Percentiles rank a stretch among this genome's conserved stretches.
These are phyloP conservation scores for Penaeus japonicus DNA, from an alignment of 1,140 invertebrate species.

Conservation along the genomic window DNA sequence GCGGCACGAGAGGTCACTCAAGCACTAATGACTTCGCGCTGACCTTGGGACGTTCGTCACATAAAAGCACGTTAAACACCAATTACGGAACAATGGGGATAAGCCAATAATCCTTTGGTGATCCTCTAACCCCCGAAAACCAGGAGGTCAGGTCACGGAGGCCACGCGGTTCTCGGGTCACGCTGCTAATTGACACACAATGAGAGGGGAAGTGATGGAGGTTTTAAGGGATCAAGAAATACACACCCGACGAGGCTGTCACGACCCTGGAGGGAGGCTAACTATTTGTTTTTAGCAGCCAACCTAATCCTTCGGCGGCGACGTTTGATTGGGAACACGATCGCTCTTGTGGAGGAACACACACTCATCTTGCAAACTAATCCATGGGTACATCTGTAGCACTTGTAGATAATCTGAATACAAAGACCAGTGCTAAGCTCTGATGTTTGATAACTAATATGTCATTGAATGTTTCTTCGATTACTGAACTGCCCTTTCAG, in stretches of 20 bases:
- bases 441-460: too few species aligned
- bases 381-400: too few species aligned
- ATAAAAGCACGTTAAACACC: slow-evolving; percentile 13
- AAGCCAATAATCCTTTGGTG: background rate
- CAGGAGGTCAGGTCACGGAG: background rate
- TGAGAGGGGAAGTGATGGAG: background rate
- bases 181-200: background rate
- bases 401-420: too few species aligned
- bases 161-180: background rate
- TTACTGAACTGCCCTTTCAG: too few species aligned
- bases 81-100: slow-evolving; percentile 16
- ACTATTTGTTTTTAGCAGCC: too few species aligned
- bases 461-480: too few species aligned
- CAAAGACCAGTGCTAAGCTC: too few species aligned
- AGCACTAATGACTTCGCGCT: background rate
- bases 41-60: background rate
- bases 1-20: slow-evolving; percentile 14
- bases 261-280: background rate
- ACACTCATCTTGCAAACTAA: too few species aligned
- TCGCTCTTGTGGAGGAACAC: too few species aligned
- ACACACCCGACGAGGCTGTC: background rate
- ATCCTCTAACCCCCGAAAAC: too few species aligned
- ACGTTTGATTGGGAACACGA: too few species aligned
- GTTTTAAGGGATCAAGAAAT: background rate
- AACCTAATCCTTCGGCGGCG: too few species aligned